Base-by-base conservation (phyloP, 2,113 vertebrate species). In the Triplophysa dalaica region DNA sequence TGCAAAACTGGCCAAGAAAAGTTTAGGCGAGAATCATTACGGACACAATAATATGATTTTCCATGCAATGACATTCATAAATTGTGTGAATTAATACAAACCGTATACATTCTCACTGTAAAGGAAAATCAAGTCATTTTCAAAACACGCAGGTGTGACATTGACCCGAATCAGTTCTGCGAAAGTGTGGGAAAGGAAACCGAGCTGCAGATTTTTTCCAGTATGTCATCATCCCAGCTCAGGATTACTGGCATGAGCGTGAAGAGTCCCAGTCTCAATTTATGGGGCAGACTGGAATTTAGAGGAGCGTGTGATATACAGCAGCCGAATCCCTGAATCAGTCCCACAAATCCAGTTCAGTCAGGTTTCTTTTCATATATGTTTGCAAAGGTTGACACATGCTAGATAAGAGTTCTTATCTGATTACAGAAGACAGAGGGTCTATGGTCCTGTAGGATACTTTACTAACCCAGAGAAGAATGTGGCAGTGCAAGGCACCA, bases 111-210 rank as follows among this genome's bases (percentile, higher is more conserved):
- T 14, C 10, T 58, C 13, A 52, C 19, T 58, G n/a, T 8, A 73
- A 45, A 14, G 38, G 33, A 9, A 19, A 29, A 24, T 45, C 13
- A 2, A 62, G 62, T 14, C 62, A 6, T 58, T 56, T 26, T 33
- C 52, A 43, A 58, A 67, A 62, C 43, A 65, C 16, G 54, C 22
- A 79, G 67, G 56, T 45, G 61, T 58, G 21, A 41, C 29, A 58
- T 29, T 16, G 21, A n/a, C 70, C 17, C 45, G 86, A 92, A 89
- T 93, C 90, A 90, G 90, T 88, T 70, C 81, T 81, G 33, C 7
- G 24, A 77, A 77, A 61, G 22, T 5, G 33, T 87, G 91, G 85
- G 91, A 91, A 92, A 92, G 91, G 92, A 94, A 94, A 84, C 68
- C 0, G 0, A 17, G 12, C 68, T 82, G 85, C 48, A 38, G 1